A percentile compares a stretch with the other conserved stretches of the same genome.
phyloP scores from a whole-genome alignment of 1,140 invertebrate genomes.

The Drosophila paulistorum region DNA sequence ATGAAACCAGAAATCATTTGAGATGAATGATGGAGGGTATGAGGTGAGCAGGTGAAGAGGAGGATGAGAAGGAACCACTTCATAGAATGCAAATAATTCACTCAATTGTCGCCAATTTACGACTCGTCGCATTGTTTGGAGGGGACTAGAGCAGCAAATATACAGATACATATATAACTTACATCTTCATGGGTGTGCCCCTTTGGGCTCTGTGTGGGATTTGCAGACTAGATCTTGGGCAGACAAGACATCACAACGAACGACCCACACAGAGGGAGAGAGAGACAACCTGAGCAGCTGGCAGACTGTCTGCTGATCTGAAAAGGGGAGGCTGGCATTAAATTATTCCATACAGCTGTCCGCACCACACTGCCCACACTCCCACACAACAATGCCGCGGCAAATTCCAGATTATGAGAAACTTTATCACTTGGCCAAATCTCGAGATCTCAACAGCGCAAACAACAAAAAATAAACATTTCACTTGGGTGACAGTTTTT shows the following conservation, averaged over 20 bases:
- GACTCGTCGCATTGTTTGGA: constrained; percentile 55
- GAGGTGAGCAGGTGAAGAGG: constrained; percentile 2
- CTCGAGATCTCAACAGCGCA: not conserved
- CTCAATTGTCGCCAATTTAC: constrained; percentile 73
- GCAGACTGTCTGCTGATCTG: constrained; percentile 4
- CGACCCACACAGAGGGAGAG: constrained; percentile 21
- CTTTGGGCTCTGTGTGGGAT: constrained; percentile 55
- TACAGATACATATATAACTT: constrained; percentile 42
- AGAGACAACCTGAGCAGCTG: not conserved
- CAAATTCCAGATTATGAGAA: constrained; percentile 13
- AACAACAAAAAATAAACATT: constrained; percentile 4
- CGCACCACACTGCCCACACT: constrained; percentile 5
- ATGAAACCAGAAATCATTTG: not conserved
- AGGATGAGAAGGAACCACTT: constrained; percentile 20
- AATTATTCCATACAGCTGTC: constrained; percentile 4
- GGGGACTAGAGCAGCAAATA: constrained; percentile 29
- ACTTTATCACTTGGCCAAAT: constrained; percentile 5
- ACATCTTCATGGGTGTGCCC: constrained; percentile 28
- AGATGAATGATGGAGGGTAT: too few species aligned
- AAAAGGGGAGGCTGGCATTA: not conserved
- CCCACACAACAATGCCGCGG: not conserved
- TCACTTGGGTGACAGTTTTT: not conserved
- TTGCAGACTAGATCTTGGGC: constrained; percentile 24
- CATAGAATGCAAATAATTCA: constrained; percentile 29
- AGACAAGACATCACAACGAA: constrained; percentile 52